These are phyloP conservation scores for Apostichopus leukothele DNA, from an alignment of 53 echinoderm and acorn worm genomes.

Conservation along the genomic window DNA sequence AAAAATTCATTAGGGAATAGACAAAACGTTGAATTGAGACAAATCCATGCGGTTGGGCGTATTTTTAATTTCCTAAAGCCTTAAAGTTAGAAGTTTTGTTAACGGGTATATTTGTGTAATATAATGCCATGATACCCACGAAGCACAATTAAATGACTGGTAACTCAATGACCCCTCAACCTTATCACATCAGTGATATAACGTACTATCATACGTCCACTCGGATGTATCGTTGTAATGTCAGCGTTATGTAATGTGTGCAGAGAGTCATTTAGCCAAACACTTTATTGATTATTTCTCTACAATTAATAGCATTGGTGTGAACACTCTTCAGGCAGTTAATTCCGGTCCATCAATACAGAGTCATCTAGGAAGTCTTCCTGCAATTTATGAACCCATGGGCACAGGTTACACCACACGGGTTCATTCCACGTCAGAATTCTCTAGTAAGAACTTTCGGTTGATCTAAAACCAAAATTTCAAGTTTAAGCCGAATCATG, in stretches of 20 bases:
- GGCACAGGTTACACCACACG: not conserved
- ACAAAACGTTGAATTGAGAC: too few species aligned
- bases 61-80: too few species aligned
- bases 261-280: not conserved
- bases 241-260: not conserved
- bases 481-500: too few species aligned
- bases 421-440: not conserved
- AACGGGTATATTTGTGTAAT: not conserved
- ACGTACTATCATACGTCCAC: too few species aligned
- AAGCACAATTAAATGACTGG: not conserved
- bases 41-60: too few species aligned
- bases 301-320: not conserved
- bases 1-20: too few species aligned
- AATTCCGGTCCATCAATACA: not conserved
- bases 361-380: not conserved
- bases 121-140: not conserved
- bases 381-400: not conserved
- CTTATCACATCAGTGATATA: too few species aligned
- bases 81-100: too few species aligned
- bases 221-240: not conserved
- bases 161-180: too few species aligned
- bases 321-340: not conserved
- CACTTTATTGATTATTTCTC: not conserved
- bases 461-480: too few species aligned
- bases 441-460: not conserved